Conservation (phyloP, 2,797 vertebrate species). For the Glossophaga mutica region DNA sequence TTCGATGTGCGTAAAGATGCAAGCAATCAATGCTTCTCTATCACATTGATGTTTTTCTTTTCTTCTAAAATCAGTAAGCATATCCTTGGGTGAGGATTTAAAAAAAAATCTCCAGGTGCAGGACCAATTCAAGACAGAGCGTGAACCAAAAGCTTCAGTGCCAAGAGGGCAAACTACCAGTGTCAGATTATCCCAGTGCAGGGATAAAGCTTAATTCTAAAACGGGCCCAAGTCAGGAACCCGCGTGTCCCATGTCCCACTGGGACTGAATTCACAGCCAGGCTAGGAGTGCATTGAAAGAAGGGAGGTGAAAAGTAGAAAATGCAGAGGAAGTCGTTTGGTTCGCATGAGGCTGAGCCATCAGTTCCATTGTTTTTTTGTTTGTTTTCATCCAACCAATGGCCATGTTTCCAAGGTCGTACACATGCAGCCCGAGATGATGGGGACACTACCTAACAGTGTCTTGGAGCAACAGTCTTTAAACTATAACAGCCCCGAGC, state of each 20-base stretch:
- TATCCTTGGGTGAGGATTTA: too few relatives aligned
- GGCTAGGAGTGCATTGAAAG: neutral
- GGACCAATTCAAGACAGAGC: neutral
- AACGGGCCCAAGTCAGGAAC: neutral
- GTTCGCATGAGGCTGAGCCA: neutral
- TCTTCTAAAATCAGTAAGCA: too few relatives aligned
- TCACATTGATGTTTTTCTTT: too few relatives aligned
- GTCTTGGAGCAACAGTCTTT: neutral
- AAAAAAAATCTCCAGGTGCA: neutral
- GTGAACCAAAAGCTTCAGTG: neutral
- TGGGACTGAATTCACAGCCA: neutral
- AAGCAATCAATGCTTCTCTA: too few relatives aligned
- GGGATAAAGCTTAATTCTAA: neutral
- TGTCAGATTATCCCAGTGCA: neutral
- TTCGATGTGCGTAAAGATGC: too few relatives aligned
- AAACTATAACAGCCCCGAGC: neutral
- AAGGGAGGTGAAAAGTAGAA: neutral
- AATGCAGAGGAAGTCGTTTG: neutral
- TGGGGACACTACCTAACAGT: neutral
- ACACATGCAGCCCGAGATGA: neutral
- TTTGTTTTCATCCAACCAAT: neutral
- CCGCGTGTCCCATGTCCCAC: accelerated
- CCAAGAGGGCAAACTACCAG: neutral
- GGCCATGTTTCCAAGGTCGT: neutral
- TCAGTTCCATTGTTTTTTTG: neutral